Base-by-base conservation (phyloP, 2,113 vertebrate species). In the Geothlypis trichas region DNA sequence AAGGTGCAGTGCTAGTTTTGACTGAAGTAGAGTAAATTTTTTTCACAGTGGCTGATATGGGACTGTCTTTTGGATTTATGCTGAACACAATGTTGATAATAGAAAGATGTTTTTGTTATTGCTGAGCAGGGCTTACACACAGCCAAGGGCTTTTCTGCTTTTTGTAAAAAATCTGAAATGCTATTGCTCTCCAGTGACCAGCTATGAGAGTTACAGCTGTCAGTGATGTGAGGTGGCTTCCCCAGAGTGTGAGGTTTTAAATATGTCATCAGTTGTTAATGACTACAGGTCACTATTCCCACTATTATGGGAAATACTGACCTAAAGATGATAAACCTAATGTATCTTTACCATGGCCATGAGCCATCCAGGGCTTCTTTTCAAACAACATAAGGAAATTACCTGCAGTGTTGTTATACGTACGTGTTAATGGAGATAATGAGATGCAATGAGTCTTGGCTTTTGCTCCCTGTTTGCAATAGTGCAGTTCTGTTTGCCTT, bases 401-500 rank as follows among this genome's bases (percentile, higher is more conserved):
- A 88, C 35, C 33, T 83, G 39, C 30, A 37, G 33, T 74, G 30
- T 65, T 91, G 44, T 11, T 77, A 2, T 73, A 55, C 57, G 63
- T 63, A 17, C 67, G 4, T 86, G 44, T 69, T 65, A 93, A 35
- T 62, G 84, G 41, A 87, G 51, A 51, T 80, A 92, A 95, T 74
- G 79, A 57, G 46, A 84, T 89, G 23, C 58, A 46, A 3, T 47
- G 27, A 93, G 75, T 74, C 47, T 41, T 15, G 1, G 14, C n/a
- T 84, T 90, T 93, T 90, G 15, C 76, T 95, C 35, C 13, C 5
- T 86, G 1, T 84, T 90, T 91, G 94, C 46, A 49, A 23, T 21
- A 79, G 42, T 33, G n/a, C 39, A 54, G 10, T 83, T 92, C 74
- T 92, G 42, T 83, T 96, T 72, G 47, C 75, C 76, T 97, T 95